Conservation (phyloP, 2,113 vertebrate species). For the Microcebus ravelobensis region DNA sequence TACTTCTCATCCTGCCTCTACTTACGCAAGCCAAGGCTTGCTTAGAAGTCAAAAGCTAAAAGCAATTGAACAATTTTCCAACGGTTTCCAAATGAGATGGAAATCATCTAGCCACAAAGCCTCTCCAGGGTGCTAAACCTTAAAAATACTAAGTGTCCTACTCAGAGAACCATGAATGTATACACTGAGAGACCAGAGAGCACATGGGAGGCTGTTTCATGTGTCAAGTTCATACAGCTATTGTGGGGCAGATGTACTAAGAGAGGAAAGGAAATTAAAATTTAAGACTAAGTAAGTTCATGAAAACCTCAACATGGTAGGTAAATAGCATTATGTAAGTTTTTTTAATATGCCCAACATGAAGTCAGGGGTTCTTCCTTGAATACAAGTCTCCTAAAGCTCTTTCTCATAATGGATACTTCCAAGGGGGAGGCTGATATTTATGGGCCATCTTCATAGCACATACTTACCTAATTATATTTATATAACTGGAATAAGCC, state of each 20-base stretch:
- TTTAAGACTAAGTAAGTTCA: neutral
- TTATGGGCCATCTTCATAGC: neutral
- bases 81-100: conserved; percentile 28
- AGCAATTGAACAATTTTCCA: conserved; percentile 23
- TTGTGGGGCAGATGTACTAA: neutral
- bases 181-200: neutral
- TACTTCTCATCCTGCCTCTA: neutral
- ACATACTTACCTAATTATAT: conserved; percentile 11
- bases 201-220: neutral
- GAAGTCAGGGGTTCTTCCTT: neutral
- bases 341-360: neutral
- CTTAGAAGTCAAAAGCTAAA: neutral
- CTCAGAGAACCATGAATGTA: neutral
- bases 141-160: neutral
- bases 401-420: neutral
- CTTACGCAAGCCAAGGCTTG: neutral
- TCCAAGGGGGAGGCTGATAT: conserved; percentile 20
- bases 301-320: conserved; percentile 19
- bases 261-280: conserved; percentile 47
- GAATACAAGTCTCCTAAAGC: conserved; percentile 4
- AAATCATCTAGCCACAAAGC: neutral
- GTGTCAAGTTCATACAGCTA: conserved; percentile 14
- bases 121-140: neutral
- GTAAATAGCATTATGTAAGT: neutral
- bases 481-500: neutral